Conservation (phyloP, 2,113 vertebrate genomes). For the Odobenus rosmarus region DNA sequence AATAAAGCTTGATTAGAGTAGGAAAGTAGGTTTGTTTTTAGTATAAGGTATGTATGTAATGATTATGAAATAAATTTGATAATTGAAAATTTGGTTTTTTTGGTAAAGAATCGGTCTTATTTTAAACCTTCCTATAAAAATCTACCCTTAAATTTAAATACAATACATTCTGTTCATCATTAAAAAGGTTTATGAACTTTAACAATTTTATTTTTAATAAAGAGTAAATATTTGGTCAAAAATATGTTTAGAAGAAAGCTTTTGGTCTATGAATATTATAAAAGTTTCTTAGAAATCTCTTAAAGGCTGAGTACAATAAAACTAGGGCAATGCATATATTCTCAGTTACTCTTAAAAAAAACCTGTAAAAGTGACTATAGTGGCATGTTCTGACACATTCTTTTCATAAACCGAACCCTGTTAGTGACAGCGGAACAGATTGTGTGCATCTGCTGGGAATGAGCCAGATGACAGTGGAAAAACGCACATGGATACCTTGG, state of each 20-base stretch:
- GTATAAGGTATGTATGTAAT: slow-evolving; percentile 21
- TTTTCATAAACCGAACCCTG: slow-evolving; percentile 90
- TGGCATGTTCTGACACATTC: slow-evolving; percentile 91
- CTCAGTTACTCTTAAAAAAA: slow-evolving; percentile 85
- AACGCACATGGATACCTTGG: slow-evolving; percentile 94
- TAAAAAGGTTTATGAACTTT: slow-evolving; percentile 35
- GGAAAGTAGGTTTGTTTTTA: slow-evolving; percentile 62
- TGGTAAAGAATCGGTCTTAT: background rate
- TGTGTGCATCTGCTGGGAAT: slow-evolving; percentile 94
- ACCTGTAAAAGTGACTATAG: slow-evolving; percentile 86
- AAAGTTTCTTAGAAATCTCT: slow-evolving; percentile 81
- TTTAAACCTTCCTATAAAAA: slow-evolving; percentile 54
- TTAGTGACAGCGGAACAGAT: slow-evolving; percentile 92
- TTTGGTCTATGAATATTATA: slow-evolving; percentile 60
- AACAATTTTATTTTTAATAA: slow-evolving; percentile 26
- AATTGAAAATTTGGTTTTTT: slow-evolving; percentile 41
- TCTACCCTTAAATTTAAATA: slow-evolving; percentile 18
- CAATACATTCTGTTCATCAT: background rate
- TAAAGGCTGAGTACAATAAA: slow-evolving; percentile 72
- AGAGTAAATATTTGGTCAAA: slow-evolving; percentile 64
- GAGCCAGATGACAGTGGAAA: slow-evolving; percentile 96
- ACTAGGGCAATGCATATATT: slow-evolving; percentile 81
- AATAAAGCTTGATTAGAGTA: slow-evolving; percentile 44
- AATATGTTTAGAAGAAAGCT: slow-evolving; percentile 51
- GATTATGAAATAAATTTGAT: slow-evolving; percentile 36